phyloP scores from a whole-genome alignment of 92 coral and sea anemone genomes.

The Palythoa grandis region DNA sequence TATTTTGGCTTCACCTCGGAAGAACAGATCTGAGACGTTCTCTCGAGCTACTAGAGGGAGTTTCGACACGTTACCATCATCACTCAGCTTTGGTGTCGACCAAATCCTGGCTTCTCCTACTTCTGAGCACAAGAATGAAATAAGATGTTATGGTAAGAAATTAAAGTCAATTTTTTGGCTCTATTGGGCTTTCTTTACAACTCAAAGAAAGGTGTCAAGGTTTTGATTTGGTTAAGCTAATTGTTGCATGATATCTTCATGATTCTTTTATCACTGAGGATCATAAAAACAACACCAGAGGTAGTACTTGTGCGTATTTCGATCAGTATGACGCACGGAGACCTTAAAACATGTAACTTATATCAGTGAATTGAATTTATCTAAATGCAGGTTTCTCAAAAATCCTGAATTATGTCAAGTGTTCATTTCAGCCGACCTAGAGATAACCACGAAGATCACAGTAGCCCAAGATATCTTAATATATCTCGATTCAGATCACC shows the following conservation, averaged over 20 bases:
- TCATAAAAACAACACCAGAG: slow-evolving; percentile 27
- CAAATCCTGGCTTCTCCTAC: slow-evolving; percentile 75
- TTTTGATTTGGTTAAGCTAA: slow-evolving; percentile 19
- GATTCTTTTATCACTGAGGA: slow-evolving; percentile 41
- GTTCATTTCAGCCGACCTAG: neutral
- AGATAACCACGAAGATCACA: neutral
- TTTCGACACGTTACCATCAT: slow-evolving; percentile 43
- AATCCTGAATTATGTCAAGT: neutral
- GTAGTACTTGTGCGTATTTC: neutral
- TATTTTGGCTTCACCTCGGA: slow-evolving; percentile 73
- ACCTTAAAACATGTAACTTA: neutral
- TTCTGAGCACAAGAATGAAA: slow-evolving; percentile 64
- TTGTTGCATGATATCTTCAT: slow-evolving; percentile 12
- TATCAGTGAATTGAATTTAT: slow-evolving; percentile 19
- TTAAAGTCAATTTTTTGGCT: neutral
- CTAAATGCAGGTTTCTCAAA: neutral
- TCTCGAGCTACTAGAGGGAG: slow-evolving; percentile 45
- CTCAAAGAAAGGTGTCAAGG: neutral
- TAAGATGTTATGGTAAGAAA: slow-evolving; percentile 73
- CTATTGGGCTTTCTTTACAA: neutral
- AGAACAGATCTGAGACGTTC: slow-evolving; percentile 49
- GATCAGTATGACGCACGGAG: neutral
- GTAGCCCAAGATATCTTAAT: neutral
- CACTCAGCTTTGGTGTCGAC: slow-evolving; percentile 85
- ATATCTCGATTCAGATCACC: slow-evolving; percentile 21